Evolutionary conservation across 2,797 vertebrate species (phyloP), one percentile per base, ranked within the genome.

Genomic region (Gymnoscopelus braueri): DNA sequence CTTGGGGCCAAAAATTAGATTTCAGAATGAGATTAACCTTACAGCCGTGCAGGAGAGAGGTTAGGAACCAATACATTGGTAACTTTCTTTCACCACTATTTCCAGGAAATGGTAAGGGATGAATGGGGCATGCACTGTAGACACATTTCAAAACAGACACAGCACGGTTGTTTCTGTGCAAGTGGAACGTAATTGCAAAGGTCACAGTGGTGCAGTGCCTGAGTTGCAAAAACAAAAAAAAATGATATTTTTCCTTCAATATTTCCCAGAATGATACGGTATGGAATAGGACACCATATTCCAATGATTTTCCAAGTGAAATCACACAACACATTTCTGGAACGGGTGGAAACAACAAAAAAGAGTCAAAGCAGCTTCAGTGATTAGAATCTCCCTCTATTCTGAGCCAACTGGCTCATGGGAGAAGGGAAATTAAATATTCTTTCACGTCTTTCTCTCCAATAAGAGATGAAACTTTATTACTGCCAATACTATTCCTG

Each of bases 161-260:
- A 55, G 56, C 8, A 4, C 23, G 1, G 47, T 74, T 75, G 67
- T 72, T 62, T 68, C 55, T n/a, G 3, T 60, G 71, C 62, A 78
- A 72, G 64, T 60, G 53, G 26, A 65, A 74, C 3, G 14, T 75
- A 78, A 81, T 60, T 82, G 74, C 82, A 84, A 80, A 83, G 82
- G 73, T 84, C 79, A 78, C 62, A 62, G 74, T 26, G 44, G 66
- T 26, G 24, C n/a, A 70, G 63, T 79, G 70, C 82, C 26, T 78
- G 39, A 70, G 79, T 59, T 65, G 65, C 69, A 66, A 67, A 66
- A 62, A 39, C 39, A 54, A 19, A 19, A 19, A 67, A 10, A 67
- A 72, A 52, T 15, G 26, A 24, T 63, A 56, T 69, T 54, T n/a
- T 69, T 67, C 69, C 72, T 60, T 44, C 0, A 11, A 29, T 47